These are phyloP conservation scores for Phalacrocorax pelagicus DNA, from an alignment of 2,113 vertebrate species.

Conservation along the genomic window DNA sequence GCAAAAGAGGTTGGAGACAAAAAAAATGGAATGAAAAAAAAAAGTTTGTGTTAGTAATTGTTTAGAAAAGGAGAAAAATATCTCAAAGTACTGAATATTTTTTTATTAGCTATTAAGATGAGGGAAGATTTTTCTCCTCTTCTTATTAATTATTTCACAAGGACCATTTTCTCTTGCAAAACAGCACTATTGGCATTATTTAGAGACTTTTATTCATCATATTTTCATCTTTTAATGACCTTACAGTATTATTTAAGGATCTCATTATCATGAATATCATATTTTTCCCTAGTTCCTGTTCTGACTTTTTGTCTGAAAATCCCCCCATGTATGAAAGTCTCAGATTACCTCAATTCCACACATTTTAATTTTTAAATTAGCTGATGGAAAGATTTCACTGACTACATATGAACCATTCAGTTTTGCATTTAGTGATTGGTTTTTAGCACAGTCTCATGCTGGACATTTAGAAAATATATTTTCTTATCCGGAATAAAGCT, in stretches of 20 bases:
- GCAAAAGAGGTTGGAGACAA: not conserved
- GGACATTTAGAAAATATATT: slow-evolving; percentile 1
- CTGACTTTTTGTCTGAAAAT: slow-evolving; percentile 32
- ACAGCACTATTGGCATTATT: not conserved
- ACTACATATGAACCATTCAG: not conserved
- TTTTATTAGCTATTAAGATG: not conserved
- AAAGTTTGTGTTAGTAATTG: not conserved
- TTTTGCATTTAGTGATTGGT: not conserved
- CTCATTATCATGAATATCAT: not conserved
- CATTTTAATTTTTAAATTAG: slow-evolving; percentile 30
- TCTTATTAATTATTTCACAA: not conserved
- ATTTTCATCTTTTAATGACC: slow-evolving; percentile 1
- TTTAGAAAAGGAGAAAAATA: not conserved
- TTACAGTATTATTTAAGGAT: not conserved
- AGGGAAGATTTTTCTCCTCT: not conserved
- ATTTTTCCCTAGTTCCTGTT: slow-evolving; percentile 14
- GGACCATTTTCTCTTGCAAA: not conserved
- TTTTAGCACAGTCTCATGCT: not conserved
- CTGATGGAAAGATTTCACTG: slow-evolving; percentile 2
- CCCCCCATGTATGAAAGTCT: not conserved
- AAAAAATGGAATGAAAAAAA: not conserved
- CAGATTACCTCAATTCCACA: slow-evolving; percentile 3
- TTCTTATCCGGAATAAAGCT: slow-evolving; percentile 15
- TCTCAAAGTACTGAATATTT: not conserved
- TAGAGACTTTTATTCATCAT: not conserved